phyloP scores from a whole-genome alignment of 2,888 invertebrate species.

The Palloptera scutellata region DNA sequence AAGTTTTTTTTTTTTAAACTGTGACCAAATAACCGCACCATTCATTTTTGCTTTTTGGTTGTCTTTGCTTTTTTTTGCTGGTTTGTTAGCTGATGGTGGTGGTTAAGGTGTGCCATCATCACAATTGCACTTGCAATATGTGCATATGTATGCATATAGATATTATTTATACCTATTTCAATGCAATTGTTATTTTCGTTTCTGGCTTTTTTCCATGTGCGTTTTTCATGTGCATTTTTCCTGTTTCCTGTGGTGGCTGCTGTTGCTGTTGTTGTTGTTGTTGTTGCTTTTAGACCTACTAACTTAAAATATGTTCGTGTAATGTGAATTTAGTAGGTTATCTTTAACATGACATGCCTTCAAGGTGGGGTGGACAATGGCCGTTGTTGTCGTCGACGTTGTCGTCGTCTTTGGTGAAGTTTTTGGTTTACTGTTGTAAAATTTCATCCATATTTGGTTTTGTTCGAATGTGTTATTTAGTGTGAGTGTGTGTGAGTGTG shows the following conservation, averaged over 20 bases:
- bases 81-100: background rate
- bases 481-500: background rate
- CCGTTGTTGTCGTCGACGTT: too few species aligned
- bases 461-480: background rate
- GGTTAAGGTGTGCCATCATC: conserved; percentile 13
- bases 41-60: background rate
- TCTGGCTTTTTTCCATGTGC: background rate
- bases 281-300: conserved; percentile 7
- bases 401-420: too few species aligned
- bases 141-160: background rate
- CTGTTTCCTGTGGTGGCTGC: background rate
- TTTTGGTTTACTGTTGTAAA: background rate
- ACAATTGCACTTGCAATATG: conserved; percentile 18
- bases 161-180: background rate
- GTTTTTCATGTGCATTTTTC: background rate
- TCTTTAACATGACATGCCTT: conserved; percentile 21
- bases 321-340: conserved; percentile 23
- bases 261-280: conserved; percentile 3
- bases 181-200: background rate
- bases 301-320: conserved; percentile 17
- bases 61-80: background rate
- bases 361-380: too few species aligned
- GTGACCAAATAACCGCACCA: conserved; percentile 15
- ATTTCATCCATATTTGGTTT: background rate
- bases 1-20: conserved; percentile 5